Conservation (phyloP, 2,797 vertebrate genomes). For the Galagoides demidoff region DNA sequence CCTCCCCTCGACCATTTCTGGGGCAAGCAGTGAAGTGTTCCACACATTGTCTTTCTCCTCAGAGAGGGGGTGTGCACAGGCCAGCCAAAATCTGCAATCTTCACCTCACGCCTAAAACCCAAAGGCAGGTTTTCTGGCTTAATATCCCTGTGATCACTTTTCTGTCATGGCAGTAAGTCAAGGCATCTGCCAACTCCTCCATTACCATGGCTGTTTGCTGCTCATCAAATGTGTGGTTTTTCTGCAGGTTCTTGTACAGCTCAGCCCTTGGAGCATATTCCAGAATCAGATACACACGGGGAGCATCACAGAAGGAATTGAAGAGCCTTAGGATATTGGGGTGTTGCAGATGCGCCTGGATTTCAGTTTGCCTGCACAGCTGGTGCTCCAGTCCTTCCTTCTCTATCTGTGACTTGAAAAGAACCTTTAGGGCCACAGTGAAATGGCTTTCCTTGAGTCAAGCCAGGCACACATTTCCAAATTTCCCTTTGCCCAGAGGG, state of each 20-base stretch:
- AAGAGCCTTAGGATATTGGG: constrained; percentile 94
- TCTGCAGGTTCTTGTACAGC: constrained; percentile 94
- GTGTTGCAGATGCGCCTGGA: constrained; percentile 93
- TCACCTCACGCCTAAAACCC: constrained; percentile 93
- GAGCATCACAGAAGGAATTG: constrained; percentile 93
- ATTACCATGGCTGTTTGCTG: constrained; percentile 92
- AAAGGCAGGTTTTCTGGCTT: constrained; percentile 96
- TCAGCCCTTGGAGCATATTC: constrained; percentile 94
- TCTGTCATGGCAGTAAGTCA: constrained; percentile 92
- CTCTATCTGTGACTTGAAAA: constrained; percentile 96
- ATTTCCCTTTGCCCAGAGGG: constrained; percentile 94
- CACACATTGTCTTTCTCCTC: constrained; percentile 93
- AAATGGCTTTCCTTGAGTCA: constrained; percentile 88
- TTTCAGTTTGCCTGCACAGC: constrained; percentile 94
- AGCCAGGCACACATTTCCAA: constrained; percentile 94
- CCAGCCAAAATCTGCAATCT: constrained; percentile 97
- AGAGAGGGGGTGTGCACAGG: constrained; percentile 95
- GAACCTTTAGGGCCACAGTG: constrained; percentile 93
- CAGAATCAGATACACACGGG: constrained; percentile 92
- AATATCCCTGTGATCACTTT: constrained; percentile 97
- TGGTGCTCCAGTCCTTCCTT: constrained; percentile 95
- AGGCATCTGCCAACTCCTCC: constrained; percentile 93
- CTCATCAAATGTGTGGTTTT: constrained; percentile 89
- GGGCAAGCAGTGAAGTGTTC: constrained; percentile 94
- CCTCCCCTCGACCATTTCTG: constrained; percentile 93